A percentile compares a stretch with the other conserved stretches of the same genome.
Evolutionary conservation across 2,888 invertebrate species (phyloP).

Genomic region (Hypolimnas misippus): DNA sequence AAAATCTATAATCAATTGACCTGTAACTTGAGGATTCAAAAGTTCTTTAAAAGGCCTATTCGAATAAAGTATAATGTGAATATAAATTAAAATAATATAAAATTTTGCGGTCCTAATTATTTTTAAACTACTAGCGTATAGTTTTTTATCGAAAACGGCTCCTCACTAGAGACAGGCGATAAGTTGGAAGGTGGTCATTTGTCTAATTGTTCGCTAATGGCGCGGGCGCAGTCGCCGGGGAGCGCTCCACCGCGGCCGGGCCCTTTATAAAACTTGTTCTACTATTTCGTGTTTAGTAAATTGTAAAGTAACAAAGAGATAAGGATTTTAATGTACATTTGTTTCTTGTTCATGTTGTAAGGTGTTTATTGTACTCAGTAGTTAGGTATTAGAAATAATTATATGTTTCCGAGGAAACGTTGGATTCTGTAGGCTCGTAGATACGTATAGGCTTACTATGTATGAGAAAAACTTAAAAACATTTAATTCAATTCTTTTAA

Average conservation of each 20-base stretch:
- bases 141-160: neutral
- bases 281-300: constrained; percentile 4
- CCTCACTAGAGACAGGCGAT: constrained; percentile 24
- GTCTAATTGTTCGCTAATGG: constrained; percentile 46
- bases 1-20: too few relatives aligned
- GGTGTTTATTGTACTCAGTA: neutral
- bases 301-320: constrained; percentile 3
- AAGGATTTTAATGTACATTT: neutral
- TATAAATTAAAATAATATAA: too few relatives aligned
- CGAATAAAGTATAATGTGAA: too few relatives aligned
- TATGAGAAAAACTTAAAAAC: too few relatives aligned
- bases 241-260: too few relatives aligned
- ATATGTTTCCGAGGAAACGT: too few relatives aligned
- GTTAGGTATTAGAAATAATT: neutral
- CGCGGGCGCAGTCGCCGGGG: constrained; percentile 33
- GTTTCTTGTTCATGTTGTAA: neutral
- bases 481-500: too few relatives aligned
- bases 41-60: too few relatives aligned
- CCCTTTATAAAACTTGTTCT: constrained; percentile 10
- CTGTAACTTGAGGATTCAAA: too few relatives aligned
- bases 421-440: too few relatives aligned
- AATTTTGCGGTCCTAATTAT: too few relatives aligned
- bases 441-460: too few relatives aligned
- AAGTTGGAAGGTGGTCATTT: constrained; percentile 36
- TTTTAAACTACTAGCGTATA: neutral